Conservation (phyloP, 2,888 invertebrate species). For the Cephonodes hylas region DNA sequence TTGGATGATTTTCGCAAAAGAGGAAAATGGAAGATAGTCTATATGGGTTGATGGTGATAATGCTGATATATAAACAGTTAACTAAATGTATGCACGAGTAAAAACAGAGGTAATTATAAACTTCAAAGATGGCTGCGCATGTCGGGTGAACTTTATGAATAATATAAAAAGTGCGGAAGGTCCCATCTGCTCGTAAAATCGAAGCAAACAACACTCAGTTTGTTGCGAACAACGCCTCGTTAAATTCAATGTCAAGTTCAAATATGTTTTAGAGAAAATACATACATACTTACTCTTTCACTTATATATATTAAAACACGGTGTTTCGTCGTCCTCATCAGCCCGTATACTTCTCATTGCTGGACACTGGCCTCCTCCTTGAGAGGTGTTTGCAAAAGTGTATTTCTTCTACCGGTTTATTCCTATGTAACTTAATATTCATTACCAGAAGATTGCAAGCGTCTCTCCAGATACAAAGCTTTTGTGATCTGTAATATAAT, state of each 20-base stretch:
- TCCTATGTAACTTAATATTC: no score
- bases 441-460: no score
- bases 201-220: background rate
- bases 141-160: background rate
- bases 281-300: background rate
- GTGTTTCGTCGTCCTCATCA: no score
- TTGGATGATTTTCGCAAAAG: no score
- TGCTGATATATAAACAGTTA: no score
- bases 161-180: background rate
- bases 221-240: background rate
- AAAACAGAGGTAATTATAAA: background rate
- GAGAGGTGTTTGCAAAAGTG: no score
- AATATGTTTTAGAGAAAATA: background rate
- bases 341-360: no score
- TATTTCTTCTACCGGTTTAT: no score
- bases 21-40: no score
- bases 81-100: background rate
- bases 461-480: background rate
- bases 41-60: no score
- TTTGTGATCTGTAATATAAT: background rate
- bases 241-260: background rate
- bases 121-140: background rate
- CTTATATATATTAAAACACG: no score
- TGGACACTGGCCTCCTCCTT: no score
- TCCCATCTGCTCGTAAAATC: background rate